Evolutionary conservation across 2,113 vertebrate species (phyloP).

Genomic region (Amia ocellicauda): DNA sequence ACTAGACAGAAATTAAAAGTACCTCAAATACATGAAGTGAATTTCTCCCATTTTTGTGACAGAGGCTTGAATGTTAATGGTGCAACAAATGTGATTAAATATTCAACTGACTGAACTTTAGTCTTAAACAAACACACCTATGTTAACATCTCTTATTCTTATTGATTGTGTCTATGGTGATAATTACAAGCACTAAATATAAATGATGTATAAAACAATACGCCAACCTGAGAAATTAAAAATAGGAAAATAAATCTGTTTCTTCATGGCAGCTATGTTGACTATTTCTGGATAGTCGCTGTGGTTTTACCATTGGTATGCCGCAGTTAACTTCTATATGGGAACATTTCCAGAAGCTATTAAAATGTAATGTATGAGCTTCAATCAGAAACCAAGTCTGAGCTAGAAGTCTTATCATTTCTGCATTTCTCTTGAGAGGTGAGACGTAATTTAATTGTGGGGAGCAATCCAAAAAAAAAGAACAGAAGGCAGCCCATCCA

Average conservation of each 20-base stretch:
- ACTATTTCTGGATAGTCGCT: too few relatives aligned
- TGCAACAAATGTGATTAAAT: not conserved
- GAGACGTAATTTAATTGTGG: conserved; percentile 62
- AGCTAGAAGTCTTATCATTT: not conserved
- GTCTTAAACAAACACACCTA: not conserved
- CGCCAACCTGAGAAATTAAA: too few relatives aligned
- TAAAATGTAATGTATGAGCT: conserved; percentile 1
- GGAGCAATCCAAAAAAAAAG: conserved; percentile 75
- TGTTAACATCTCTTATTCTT: not conserved
- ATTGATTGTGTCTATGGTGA: too few relatives aligned
- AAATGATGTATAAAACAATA: too few relatives aligned
- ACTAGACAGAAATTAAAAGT: not conserved
- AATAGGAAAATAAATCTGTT: too few relatives aligned
- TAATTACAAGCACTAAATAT: too few relatives aligned
- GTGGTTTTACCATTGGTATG: too few relatives aligned
- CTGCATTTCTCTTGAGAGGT: conserved; percentile 15
- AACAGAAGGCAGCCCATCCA: conserved; percentile 71
- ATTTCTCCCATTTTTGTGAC: too few relatives aligned
- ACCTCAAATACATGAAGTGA: too few relatives aligned
- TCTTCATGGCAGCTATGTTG: too few relatives aligned
- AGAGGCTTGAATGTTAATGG: too few relatives aligned
- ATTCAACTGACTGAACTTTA: not conserved
- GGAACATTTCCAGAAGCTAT: not conserved
- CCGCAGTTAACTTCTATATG: too few relatives aligned
- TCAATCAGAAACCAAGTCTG: not conserved